Evolutionary conservation across 2,797 vertebrate species (phyloP).

Genomic region (Alectoris magna): DNA sequence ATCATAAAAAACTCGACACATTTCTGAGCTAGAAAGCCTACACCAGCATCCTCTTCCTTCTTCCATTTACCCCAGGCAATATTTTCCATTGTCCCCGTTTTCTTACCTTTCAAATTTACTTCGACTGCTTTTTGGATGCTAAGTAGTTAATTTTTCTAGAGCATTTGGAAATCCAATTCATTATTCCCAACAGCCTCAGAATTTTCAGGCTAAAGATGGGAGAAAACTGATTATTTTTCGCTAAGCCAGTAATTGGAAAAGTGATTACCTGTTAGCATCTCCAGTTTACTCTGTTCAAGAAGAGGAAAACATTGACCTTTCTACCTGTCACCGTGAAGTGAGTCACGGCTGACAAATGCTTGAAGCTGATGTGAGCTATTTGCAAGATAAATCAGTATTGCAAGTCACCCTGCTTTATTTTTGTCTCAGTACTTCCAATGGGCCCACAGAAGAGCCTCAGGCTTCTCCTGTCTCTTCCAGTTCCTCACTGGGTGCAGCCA

Average conservation of each 20-base stretch:
- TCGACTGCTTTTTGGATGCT: not conserved
- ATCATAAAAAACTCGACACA: not conserved
- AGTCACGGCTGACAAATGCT: conserved; percentile 2
- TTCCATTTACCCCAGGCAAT: not conserved
- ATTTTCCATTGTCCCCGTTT: not conserved
- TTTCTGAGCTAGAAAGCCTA: not conserved
- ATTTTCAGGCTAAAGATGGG: not conserved
- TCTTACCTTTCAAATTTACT: not conserved
- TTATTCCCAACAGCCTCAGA: not conserved
- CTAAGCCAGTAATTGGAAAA: not conserved
- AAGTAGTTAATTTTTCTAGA: not conserved
- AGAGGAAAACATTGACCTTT: conserved; percentile 44
- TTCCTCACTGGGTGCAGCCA: not conserved
- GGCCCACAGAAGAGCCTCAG: not conserved
- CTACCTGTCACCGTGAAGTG: conserved; percentile 2
- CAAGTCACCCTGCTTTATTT: not conserved
- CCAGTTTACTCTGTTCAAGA: not conserved
- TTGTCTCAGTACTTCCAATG: not conserved
- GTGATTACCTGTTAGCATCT: conserved; percentile 17
- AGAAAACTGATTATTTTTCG: not conserved
- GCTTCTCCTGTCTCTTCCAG: conserved; percentile 3
- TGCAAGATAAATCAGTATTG: conserved; percentile 21
- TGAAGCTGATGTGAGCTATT: not conserved
- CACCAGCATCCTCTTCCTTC: not conserved
- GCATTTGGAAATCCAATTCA: not conserved